A percentile compares a stretch with the other conserved stretches of the same genome.
Evolutionary conservation across 2,888 invertebrate species (phyloP).

Genomic region (Labia minor): DNA sequence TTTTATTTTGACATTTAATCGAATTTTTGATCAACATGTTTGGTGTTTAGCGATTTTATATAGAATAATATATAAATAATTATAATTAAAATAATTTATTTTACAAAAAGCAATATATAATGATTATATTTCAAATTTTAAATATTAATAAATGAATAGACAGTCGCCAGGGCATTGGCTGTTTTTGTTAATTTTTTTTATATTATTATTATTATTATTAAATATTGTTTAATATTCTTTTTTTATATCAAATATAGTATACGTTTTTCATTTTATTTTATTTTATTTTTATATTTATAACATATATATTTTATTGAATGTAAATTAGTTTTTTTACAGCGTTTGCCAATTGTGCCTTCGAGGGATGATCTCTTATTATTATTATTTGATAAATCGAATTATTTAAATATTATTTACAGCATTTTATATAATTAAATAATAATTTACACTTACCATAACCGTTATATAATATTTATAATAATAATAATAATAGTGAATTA

Average conservation of each 20-base stretch:
- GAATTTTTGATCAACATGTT: conserved; percentile 18
- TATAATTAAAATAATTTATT: background rate
- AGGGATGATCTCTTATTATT: background rate
- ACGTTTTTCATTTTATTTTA: conserved; percentile 19
- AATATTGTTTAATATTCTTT: conserved; percentile 22
- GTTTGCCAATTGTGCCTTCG: background rate
- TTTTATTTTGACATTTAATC: conserved; percentile 20
- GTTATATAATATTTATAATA: no score
- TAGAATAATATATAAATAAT: conserved; percentile 15
- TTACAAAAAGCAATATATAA: conserved; percentile 24
- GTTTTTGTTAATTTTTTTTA: conserved; percentile 22
- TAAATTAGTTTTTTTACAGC: background rate
- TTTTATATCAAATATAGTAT: conserved; percentile 25
- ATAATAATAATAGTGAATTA: no score
- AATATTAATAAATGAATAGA: conserved; percentile 25
- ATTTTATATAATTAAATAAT: no score
- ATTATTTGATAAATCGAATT: no score
- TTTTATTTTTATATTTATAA: conserved; percentile 24
- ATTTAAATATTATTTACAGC: no score
- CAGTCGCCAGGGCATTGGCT: conserved; percentile 4
- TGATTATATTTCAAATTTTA: no score
- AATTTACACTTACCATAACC: no score
- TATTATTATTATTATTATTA: conserved; percentile 18
- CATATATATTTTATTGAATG: conserved; percentile 16
- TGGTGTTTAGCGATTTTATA: conserved; percentile 15